Conservation (phyloP, 2,113 vertebrate genomes). For the Bucco capensis region DNA sequence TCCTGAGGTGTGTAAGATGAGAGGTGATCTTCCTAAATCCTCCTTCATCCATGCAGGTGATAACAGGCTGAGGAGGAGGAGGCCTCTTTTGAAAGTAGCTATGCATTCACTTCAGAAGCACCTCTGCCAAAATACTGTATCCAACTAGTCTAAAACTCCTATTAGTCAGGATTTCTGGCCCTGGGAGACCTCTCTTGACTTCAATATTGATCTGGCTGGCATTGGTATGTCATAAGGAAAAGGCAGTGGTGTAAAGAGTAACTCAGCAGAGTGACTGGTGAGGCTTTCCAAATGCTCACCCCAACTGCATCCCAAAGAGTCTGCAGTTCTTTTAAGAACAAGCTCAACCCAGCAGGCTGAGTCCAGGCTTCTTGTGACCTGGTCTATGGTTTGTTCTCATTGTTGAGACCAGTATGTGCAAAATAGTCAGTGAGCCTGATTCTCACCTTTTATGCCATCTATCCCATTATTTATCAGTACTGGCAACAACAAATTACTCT, state of each 20-base stretch:
- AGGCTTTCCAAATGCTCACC: neutral
- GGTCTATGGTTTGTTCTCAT: accelerated
- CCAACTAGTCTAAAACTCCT: neutral
- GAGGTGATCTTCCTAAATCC: neutral
- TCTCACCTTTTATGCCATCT: neutral
- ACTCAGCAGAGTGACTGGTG: neutral
- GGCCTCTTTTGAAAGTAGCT: neutral
- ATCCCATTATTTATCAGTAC: neutral
- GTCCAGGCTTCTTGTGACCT: neutral
- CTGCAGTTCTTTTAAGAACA: neutral
- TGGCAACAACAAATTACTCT: neutral
- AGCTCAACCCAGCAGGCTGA: neutral
- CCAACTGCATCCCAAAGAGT: neutral
- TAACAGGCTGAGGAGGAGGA: neutral
- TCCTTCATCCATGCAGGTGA: neutral
- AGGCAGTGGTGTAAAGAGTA: neutral
- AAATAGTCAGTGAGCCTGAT: neutral
- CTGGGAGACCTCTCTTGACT: neutral
- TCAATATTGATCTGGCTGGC: neutral
- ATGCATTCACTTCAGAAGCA: neutral
- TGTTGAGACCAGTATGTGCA: neutral
- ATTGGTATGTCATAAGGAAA: neutral
- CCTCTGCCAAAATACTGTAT: neutral
- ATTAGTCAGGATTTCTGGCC: neutral
- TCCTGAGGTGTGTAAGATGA: neutral